Base-by-base conservation (phyloP, 2,888 invertebrate species). In the Boloria euphrosyne region DNA sequence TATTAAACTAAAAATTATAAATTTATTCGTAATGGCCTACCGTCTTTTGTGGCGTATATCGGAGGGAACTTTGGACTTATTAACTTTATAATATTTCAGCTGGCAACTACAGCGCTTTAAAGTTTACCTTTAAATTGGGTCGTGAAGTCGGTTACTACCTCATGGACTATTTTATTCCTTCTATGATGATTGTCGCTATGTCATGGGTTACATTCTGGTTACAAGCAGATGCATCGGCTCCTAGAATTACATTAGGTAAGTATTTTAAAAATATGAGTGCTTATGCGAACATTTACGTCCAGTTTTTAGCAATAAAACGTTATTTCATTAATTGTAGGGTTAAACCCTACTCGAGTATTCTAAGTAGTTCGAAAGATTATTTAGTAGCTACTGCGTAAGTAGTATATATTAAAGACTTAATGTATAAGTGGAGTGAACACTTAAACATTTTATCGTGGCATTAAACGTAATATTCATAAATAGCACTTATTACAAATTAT, bases 181-280 rank as follows among this genome's bases (percentile, higher is more conserved):
- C 97, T 7, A 96, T 97, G 92, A 93, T 97, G 80, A 94, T 97
- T 76, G 97, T 97, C 2, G 95, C 95, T 6, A 96, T 96, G 77
- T 97, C 97, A 0, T 97, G 97, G 97, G 97, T 97, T 13, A 96
- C 97, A 0, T 97, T 97, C 82, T 97, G 97, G 97, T 84, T 97
- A 66, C 97, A 97, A 83, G 96, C 97, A 60, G 97, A 97, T 80
- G 96, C 97, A 47, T 94, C 96, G 14, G 95, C 97, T 1, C 97
- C 97, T 13, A 93, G 97, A 76, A 96, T 96, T 61, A 96, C 96
- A 65, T 87, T 97, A 76, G 97, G 96, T 71, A 57, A 44, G 46
- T 5, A 22, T 4, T 55, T 50, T 64, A n/a, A 2, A 14, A 17
- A n/a, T n/a, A n/a, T n/a, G n/a, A n/a, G n/a, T n/a, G n/a, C n/a